Evolutionary conservation across 2,797 vertebrate genomes (phyloP).

Genomic region (Rhodeus uyekii): DNA sequence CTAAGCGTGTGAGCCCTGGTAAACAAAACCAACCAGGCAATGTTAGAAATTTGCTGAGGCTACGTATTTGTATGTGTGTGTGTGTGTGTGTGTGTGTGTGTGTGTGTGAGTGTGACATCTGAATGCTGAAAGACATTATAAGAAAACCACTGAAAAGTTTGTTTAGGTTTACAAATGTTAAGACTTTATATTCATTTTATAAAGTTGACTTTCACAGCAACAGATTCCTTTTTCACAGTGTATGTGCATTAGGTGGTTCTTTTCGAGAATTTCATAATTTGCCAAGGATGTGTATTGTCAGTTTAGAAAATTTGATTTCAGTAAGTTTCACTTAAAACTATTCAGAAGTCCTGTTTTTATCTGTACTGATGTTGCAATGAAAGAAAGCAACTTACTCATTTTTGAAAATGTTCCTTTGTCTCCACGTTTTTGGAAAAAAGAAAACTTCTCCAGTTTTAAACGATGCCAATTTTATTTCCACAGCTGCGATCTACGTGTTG

Average conservation of each 20-base stretch:
- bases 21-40: constrained; percentile 77
- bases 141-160: constrained; percentile 8
- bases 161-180: background rate
- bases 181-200: constrained; percentile 14
- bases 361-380: background rate
- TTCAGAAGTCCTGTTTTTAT: background rate
- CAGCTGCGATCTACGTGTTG: constrained; percentile 20
- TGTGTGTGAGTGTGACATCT: constrained; percentile 8
- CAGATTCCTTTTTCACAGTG: background rate
- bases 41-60: constrained; percentile 59
- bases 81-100: constrained; percentile 10
- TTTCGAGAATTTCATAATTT: background rate
- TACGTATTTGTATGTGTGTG: constrained; percentile 12
- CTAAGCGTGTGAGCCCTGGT: constrained; percentile 70
- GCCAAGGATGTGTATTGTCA: background rate
- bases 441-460: background rate
- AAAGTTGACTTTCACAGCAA: constrained; percentile 6
- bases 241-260: background rate
- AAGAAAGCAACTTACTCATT: constrained; percentile 37
- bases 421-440: background rate
- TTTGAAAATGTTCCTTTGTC: constrained; percentile 5
- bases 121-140: constrained; percentile 15
- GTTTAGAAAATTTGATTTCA: background rate
- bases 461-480: background rate
- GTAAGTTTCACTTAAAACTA: background rate